Evolutionary conservation across 2,113 vertebrate genomes (phyloP).

Genomic region (Cinclus cinclus): DNA sequence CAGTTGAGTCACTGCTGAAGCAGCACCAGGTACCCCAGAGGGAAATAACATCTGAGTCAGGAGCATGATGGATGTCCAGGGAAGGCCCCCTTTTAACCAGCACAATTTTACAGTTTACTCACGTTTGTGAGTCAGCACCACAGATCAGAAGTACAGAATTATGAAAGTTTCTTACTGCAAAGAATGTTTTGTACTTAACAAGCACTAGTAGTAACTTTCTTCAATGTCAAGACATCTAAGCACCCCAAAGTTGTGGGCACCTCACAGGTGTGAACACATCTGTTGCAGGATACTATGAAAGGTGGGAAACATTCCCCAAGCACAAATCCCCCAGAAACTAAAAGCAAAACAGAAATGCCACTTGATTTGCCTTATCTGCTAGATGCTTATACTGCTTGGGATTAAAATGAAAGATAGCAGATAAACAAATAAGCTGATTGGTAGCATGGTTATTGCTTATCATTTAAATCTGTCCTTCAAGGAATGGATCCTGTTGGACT

Average conservation of each 20-base stretch:
- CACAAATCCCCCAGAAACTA: neutral
- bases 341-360: neutral
- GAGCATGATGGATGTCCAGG: neutral
- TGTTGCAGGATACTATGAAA: neutral
- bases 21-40: neutral
- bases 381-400: neutral
- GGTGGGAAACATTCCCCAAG: neutral
- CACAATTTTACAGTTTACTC: neutral
- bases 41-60: conserved; percentile 21
- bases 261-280: neutral
- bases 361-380: neutral
- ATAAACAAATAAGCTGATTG: neutral
- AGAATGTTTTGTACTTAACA: neutral
- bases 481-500: neutral
- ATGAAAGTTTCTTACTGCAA: neutral
- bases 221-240: neutral
- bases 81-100: neutral
- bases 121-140: neutral
- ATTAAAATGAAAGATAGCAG: neutral
- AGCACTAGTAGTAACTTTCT: neutral
- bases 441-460: neutral
- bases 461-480: neutral
- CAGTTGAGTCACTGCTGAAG: conserved; percentile 23
- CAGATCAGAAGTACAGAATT: neutral
- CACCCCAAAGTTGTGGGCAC: neutral